These are phyloP conservation scores for Caenorhabditis auriculariae DNA, from an alignment of 2,888 invertebrate species.

Conservation along the genomic window DNA sequence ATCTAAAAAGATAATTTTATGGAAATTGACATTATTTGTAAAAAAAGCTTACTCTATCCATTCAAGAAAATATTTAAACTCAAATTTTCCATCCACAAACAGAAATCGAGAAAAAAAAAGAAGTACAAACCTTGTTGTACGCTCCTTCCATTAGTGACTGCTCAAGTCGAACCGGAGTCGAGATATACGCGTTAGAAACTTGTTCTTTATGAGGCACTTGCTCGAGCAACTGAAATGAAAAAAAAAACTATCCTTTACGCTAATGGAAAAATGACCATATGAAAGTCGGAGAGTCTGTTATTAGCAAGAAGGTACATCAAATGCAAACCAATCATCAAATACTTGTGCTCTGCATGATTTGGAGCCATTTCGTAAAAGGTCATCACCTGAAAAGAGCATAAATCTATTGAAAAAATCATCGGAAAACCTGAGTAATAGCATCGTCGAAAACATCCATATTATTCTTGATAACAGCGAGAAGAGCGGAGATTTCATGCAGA, in stretches of 20 bases:
- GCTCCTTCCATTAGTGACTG: conserved; percentile 99
- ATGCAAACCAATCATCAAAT: conserved; percentile 90
- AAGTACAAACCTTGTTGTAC: conserved; percentile 80
- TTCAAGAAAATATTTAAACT: too few relatives aligned
- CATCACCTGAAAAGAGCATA: conserved; percentile 12
- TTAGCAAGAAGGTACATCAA: conserved; percentile 82
- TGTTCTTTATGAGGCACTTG: conserved; percentile 86
- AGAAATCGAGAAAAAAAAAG: neutral
- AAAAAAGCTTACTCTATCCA: too few relatives aligned
- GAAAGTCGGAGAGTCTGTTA: conserved; percentile 95
- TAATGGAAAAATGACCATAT: conserved; percentile 71
- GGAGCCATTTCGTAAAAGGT: conserved; percentile 89
- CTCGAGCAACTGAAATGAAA: conserved; percentile 71
- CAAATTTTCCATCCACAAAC: too few relatives aligned
- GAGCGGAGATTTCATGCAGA: conserved; percentile 90
- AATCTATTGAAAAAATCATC: neutral
- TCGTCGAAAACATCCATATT: conserved; percentile 94
- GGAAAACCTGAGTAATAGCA: conserved; percentile 90
- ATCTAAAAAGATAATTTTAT: too few relatives aligned
- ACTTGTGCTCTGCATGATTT: conserved; percentile 83
- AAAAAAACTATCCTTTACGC: conserved; percentile 2
- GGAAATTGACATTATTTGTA: too few relatives aligned
- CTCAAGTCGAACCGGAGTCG: conserved; percentile 90
- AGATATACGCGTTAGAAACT: conserved; percentile 87
- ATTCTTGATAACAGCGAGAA: conserved; percentile 87